Conservation (phyloP, 2,113 vertebrate genomes). For the Anas platyrhynchos region DNA sequence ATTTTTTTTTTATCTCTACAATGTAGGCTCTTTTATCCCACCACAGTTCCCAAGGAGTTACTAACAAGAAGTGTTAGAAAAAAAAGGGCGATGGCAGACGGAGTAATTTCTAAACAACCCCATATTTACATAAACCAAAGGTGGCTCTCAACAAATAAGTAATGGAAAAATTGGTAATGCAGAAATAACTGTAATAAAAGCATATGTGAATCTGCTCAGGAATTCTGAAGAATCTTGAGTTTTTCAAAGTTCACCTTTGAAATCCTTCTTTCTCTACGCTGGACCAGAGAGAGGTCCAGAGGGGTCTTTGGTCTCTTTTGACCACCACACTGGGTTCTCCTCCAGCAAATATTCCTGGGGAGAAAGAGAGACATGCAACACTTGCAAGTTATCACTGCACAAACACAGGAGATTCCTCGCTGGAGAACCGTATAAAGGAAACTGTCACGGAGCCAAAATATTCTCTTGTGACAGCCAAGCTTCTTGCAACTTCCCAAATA, state of each 20-base stretch:
- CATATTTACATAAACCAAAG: slow-evolving; percentile 11
- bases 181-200: not conserved
- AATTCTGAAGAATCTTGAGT: not conserved
- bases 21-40: not conserved
- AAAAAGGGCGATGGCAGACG: not conserved
- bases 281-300: not conserved
- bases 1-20: not conserved
- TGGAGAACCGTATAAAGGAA: slow-evolving; percentile 33
- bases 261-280: not conserved
- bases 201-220: not conserved
- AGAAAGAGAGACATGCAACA: not conserved
- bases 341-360: not conserved
- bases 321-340: not conserved
- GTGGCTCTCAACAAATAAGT: not conserved
- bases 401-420: slow-evolving; percentile 10
- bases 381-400: slow-evolving; percentile 12
- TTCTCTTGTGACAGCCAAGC: slow-evolving; percentile 55
- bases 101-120: slow-evolving; percentile 15
- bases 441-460: slow-evolving; percentile 52
- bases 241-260: not conserved
- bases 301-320: not conserved
- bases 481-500: slow-evolving; percentile 64
- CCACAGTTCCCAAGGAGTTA: not conserved
- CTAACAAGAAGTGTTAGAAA: not conserved
- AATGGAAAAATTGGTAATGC: not conserved